These are phyloP conservation scores for Cygnus olor DNA, from an alignment of 2,797 vertebrate genomes.

Conservation along the genomic window DNA sequence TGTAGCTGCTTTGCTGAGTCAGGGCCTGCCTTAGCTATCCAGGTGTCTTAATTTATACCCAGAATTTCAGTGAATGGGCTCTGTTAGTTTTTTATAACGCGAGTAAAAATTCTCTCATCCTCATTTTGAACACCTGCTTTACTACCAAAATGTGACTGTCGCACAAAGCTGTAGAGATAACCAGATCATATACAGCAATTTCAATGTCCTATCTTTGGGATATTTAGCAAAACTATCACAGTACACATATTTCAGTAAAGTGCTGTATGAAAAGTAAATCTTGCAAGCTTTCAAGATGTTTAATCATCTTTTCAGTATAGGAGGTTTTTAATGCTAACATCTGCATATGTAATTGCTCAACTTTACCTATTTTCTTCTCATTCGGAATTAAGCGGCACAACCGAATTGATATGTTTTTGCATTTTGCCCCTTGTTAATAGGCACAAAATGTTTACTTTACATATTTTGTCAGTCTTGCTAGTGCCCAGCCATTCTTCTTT, in stretches of 20 bases:
- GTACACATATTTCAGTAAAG: neutral
- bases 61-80: slow-evolving; percentile 23
- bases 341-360: slow-evolving; percentile 48
- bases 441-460: neutral
- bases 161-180: neutral
- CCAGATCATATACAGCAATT: neutral
- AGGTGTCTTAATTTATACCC: slow-evolving; percentile 1
- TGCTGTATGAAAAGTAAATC: slow-evolving; percentile 8
- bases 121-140: slow-evolving; percentile 37
- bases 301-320: slow-evolving; percentile 60
- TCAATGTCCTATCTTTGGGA: neutral
- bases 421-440: slow-evolving; percentile 36
- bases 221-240: neutral
- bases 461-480: neutral
- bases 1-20: slow-evolving; percentile 29
- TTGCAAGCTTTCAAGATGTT: slow-evolving; percentile 40
- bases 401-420: slow-evolving; percentile 2
- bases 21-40: slow-evolving; percentile 22
- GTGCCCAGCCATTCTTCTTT: neutral
- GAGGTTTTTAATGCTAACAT: slow-evolving; percentile 31
- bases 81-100: slow-evolving; percentile 11
- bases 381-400: slow-evolving; percentile 8
- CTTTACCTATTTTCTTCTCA: slow-evolving; percentile 45
- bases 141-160: neutral
- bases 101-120: slow-evolving; percentile 10